Base-by-base conservation (phyloP, 2,888 invertebrate genomes). In the Eugnorisma glareosa region DNA sequence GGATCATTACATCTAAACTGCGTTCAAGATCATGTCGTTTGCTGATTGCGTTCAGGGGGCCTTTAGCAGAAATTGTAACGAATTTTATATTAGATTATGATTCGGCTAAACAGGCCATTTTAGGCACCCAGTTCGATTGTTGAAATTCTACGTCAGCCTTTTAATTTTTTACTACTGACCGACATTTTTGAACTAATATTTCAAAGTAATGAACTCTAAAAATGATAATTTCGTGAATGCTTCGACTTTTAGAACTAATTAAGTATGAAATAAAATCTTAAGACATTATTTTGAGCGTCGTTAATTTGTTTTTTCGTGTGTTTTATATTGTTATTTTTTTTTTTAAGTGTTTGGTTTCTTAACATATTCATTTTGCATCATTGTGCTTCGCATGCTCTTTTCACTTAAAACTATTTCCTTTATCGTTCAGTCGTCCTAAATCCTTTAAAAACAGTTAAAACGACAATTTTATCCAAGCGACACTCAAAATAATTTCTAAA, bases 361-460 rank as follows among this genome's bases (percentile, higher is more conserved):
- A 28, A 24, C 1, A 21, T 40, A 57, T 48, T 48, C 1, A 11
- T 61, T 77, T 67, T 48, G 45, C 40, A 28, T 63, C 67, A 57
- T 24, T 67, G 24, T n/a, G 67, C 77, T 72, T 81, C 24, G 81
- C 78, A 81, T 51, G 81, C 8, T 67, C 28, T 80, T 13, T 67
- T 61, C 67, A 78, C 61, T 35, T 28, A 0, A 45, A 70, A 48
- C 15, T 54, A 2, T 28, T n/a, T 63, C 18, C 43, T 45, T 40
- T 24, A 63, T 7, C 5, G 40, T 43, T 5, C 21, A 18, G 10
- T 28, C 11, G 3, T 43, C 6, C 35, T 6, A 3, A 28, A n/a
- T 57, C 6, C 11, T 15, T 40, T 18, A 7, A 3, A 63, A 63
- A 35, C 18, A 15, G 7, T 51, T 68, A 31, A 28, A 28, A n/a